These are phyloP conservation scores for Monomorium pharaonis DNA, from an alignment of 1,140 invertebrate species.

Conservation along the genomic window DNA sequence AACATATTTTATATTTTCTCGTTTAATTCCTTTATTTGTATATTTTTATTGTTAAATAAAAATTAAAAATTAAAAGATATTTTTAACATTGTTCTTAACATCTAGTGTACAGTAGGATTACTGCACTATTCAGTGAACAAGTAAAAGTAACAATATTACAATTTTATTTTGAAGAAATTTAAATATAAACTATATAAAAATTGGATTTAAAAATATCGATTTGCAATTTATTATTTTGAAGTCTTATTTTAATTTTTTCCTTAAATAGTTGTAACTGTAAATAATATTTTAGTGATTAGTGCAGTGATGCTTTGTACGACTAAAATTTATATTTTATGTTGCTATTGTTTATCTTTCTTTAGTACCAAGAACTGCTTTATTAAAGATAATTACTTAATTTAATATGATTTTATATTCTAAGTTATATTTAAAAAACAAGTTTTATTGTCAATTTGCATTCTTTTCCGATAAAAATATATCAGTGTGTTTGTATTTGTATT, in stretches of 20 bases:
- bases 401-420: slow-evolving; percentile 67
- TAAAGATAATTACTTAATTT: slow-evolving; percentile 58
- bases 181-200: too few relatives aligned
- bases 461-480: background rate
- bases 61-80: background rate
- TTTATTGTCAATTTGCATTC: slow-evolving; percentile 21
- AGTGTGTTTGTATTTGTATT: background rate
- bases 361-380: slow-evolving; percentile 65
- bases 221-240: too few relatives aligned
- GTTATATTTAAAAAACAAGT: slow-evolving; percentile 76
- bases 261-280: too few relatives aligned
- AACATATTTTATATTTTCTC: background rate
- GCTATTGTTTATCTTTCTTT: slow-evolving; percentile 66
- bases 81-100: background rate
- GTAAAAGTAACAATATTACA: too few relatives aligned
- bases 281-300: too few relatives aligned
- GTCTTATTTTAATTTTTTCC: too few relatives aligned
- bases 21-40: slow-evolving; percentile 4
- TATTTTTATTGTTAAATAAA: slow-evolving; percentile 25
- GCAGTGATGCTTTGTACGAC: too few relatives aligned
- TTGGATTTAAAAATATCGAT: too few relatives aligned
- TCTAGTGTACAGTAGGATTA: background rate
- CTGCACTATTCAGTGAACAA: background rate
- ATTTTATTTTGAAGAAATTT: too few relatives aligned
- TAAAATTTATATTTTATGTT: slow-evolving; percentile 11